Evolutionary conservation across 2,797 vertebrate genomes (phyloP).

Genomic region (Chiropotes sagulatus): DNA sequence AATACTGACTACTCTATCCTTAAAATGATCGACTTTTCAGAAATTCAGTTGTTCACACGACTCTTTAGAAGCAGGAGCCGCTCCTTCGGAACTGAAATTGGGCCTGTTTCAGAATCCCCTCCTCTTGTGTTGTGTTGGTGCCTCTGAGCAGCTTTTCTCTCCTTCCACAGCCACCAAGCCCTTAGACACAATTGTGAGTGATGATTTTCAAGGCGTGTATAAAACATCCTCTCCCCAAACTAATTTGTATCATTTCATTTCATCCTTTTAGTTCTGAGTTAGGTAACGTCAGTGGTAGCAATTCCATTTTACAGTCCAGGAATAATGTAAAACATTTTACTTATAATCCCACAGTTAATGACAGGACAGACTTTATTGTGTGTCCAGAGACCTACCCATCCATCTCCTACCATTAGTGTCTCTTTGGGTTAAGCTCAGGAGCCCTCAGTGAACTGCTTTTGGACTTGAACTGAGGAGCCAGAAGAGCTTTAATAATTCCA

Average conservation of each 20-base stretch:
- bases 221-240: constrained; percentile 12
- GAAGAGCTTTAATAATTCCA: background rate
- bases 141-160: constrained; percentile 19
- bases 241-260: constrained; percentile 44
- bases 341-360: background rate
- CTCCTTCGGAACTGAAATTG: constrained; percentile 19
- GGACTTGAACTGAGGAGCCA: constrained; percentile 22
- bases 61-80: background rate
- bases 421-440: background rate
- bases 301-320: constrained; percentile 35
- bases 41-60: constrained; percentile 22
- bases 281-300: background rate
- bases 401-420: background rate
- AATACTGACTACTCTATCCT: background rate
- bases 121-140: background rate
- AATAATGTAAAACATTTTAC: background rate
- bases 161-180: constrained; percentile 1
- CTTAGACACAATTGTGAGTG: background rate
- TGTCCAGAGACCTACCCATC: background rate
- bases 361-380: background rate
- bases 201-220: background rate
- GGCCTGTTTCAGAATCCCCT: background rate
- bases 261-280: constrained; percentile 29
- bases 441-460: background rate
- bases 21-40: constrained; percentile 48